Conservation (phyloP, 2,797 vertebrate species). For the Micromesistius poutassou region DNA sequence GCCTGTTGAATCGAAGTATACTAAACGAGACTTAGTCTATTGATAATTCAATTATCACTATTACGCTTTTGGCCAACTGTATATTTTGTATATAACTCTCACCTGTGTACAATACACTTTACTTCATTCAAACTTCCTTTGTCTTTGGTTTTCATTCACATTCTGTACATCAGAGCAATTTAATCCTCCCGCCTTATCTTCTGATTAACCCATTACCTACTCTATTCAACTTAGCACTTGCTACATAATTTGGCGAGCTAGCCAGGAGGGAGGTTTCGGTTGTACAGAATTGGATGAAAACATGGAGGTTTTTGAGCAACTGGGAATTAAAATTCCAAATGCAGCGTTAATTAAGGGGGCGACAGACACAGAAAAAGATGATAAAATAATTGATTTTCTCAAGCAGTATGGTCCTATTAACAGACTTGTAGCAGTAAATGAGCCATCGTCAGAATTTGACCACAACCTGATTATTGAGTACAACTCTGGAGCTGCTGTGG, state of each 20-base stretch:
- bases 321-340: slow-evolving; percentile 25
- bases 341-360: slow-evolving; percentile 22
- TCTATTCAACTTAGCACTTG: no score
- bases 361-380: slow-evolving; percentile 19
- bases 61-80: no score
- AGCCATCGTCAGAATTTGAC: slow-evolving; percentile 3
- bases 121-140: no score
- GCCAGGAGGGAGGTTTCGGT: neutral
- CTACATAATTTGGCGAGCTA: neutral
- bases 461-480: slow-evolving; percentile 31
- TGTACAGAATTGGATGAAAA: slow-evolving; percentile 1
- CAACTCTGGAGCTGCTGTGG: neutral
- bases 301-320: slow-evolving; percentile 10
- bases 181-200: no score
- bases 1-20: no score
- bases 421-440: slow-evolving; percentile 4
- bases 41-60: no score
- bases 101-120: no score
- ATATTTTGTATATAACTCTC: no score
- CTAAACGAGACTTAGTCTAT: no score
- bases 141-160: no score
- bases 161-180: no score
- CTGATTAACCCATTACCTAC: no score
- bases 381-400: slow-evolving; percentile 12
- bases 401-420: slow-evolving; percentile 23